phyloP scores from a whole-genome alignment of 2,888 invertebrate genomes.

The Orchesellides sinensis region DNA sequence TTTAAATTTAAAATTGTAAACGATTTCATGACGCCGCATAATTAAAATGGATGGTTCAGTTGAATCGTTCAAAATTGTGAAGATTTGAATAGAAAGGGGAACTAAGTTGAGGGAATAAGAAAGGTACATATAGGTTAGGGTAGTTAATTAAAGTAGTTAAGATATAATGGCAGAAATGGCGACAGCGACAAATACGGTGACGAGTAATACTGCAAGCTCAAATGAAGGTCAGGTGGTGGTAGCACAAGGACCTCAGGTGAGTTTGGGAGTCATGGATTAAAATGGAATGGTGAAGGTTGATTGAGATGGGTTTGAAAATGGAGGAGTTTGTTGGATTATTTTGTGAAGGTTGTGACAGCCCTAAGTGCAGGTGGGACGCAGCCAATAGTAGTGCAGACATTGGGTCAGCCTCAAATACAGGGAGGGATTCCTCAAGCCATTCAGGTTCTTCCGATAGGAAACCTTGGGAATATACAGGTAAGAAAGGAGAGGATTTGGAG shows the following conservation, averaged over 20 bases:
- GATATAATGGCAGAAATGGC: constrained; percentile 27
- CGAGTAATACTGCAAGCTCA: constrained; percentile 27
- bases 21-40: too few species aligned
- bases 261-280: neutral
- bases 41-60: too few species aligned
- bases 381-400: constrained; percentile 51
- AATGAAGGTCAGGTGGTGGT: constrained; percentile 43
- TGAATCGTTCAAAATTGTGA: too few species aligned
- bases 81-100: too few species aligned
- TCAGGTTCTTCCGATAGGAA: constrained; percentile 71
- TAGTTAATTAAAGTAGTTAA: too few species aligned
- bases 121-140: too few species aligned
- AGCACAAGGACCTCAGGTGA: constrained; percentile 34
- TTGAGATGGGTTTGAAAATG: too few species aligned
- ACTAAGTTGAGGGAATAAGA: too few species aligned
- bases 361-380: constrained; percentile 42
- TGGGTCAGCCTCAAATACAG: constrained; percentile 70
- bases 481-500: neutral
- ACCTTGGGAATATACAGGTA: constrained; percentile 70
- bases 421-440: constrained; percentile 69
- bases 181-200: constrained; percentile 1
- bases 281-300: too few species aligned
- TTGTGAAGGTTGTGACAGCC: constrained; percentile 42
- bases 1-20: too few species aligned
- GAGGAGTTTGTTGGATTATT: neutral